A percentile compares a stretch with the other conserved stretches of the same genome.
These are phyloP conservation scores for Zelleria hepariella DNA, from an alignment of 2,888 invertebrate species.

Conservation along the genomic window DNA sequence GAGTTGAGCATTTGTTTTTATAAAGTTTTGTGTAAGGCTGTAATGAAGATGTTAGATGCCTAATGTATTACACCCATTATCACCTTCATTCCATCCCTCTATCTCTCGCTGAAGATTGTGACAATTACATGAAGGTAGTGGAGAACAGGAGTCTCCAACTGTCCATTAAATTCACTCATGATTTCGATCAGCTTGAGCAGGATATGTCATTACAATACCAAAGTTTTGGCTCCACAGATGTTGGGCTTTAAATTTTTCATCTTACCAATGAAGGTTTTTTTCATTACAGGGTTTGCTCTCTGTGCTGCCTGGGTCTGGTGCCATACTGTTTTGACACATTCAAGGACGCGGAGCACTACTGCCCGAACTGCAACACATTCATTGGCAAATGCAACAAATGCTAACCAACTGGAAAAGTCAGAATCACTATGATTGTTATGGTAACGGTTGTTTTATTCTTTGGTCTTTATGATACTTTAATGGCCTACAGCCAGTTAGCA, in stretches of 20 bases:
- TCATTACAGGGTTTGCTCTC: constrained; percentile 55
- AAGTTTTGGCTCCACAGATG: background rate
- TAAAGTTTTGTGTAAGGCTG: no score
- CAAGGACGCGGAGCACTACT: constrained; percentile 66
- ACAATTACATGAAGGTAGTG: no score
- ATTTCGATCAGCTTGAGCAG: no score
- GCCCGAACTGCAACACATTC: constrained; percentile 63
- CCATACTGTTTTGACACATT: constrained; percentile 66
- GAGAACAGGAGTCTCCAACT: no score
- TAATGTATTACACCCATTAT: no score
- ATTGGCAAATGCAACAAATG: constrained; percentile 63
- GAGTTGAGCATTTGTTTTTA: constrained; percentile 25
- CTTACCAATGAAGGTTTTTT: background rate
- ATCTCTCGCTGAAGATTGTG: no score
- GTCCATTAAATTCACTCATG: no score
- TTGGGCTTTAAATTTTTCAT: background rate
- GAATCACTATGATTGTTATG: background rate
- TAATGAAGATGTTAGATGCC: no score
- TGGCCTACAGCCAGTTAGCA: background rate
- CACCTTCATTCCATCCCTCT: no score
- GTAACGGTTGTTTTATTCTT: background rate
- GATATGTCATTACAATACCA: no score
- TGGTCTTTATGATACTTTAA: background rate
- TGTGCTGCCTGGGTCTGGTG: constrained; percentile 61
- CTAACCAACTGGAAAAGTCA: constrained; percentile 20